phyloP scores from a whole-genome alignment of 1,140 invertebrate species.

The Cyrtorhinus lividipennis region DNA sequence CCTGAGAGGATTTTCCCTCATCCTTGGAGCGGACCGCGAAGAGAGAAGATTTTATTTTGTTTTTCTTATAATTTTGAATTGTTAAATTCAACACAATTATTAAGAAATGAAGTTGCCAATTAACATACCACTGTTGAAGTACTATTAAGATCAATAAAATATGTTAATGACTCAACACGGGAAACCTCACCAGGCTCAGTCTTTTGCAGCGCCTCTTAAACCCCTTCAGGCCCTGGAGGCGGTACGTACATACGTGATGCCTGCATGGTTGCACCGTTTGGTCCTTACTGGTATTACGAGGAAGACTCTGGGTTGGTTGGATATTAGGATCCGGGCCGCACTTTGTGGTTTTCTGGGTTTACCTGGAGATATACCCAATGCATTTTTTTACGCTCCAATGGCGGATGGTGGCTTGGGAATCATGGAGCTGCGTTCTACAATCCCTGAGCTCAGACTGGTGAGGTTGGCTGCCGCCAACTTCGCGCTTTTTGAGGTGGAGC shows the following conservation, averaged over 20 bases:
- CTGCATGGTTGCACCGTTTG: background rate
- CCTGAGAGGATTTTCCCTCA: too few relatives aligned
- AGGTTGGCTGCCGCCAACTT: background rate
- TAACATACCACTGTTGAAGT: too few relatives aligned
- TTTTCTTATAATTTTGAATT: too few relatives aligned
- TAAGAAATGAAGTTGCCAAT: too few relatives aligned
- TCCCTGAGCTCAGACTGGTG: background rate
- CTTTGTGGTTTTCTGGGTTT: background rate
- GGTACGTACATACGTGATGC: background rate
- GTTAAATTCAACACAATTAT: too few relatives aligned
- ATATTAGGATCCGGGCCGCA: background rate
- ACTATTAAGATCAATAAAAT: too few relatives aligned
- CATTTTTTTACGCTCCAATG: background rate
- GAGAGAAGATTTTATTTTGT: too few relatives aligned
- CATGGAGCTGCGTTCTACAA: background rate
- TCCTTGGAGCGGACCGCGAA: too few relatives aligned
- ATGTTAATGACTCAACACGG: conserved; percentile 77
- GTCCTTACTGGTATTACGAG: background rate
- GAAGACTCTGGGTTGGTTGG: background rate
- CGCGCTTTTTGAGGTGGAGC: background rate
- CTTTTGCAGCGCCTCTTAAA: too few relatives aligned
- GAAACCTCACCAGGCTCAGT: conserved; percentile 73
- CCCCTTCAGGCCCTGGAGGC: too few relatives aligned
- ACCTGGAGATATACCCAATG: background rate
- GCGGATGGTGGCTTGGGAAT: background rate